These are phyloP conservation scores for Steinernema carpocapsae DNA, from an alignment of 2,888 invertebrate genomes.

Conservation along the genomic window DNA sequence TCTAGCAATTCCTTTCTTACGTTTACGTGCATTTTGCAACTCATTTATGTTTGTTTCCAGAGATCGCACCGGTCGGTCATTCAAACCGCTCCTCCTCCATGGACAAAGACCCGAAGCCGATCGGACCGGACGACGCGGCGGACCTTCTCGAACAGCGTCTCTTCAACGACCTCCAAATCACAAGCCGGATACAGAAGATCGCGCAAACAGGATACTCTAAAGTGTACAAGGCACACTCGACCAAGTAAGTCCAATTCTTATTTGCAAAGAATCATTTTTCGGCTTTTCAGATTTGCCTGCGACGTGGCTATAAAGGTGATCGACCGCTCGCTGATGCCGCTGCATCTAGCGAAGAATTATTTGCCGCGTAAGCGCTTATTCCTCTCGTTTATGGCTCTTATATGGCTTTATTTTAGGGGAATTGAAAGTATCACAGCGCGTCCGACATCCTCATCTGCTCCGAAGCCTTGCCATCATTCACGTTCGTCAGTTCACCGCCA, in stretches of 20 bases:
- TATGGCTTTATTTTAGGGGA: constrained; percentile 3
- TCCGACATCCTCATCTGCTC: constrained; percentile 44
- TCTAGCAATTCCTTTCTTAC: no score
- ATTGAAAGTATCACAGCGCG: constrained; percentile 10
- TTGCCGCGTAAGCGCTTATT: constrained; percentile 2
- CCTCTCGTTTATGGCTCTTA: neutral
- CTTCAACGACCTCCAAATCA: no score
- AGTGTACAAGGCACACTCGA: constrained; percentile 50
- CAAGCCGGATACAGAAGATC: constrained; percentile 31
- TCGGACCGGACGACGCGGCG: no score
- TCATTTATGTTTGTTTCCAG: no score
- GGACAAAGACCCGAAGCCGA: no score
- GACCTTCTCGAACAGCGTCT: no score
- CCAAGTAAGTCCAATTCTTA: constrained; percentile 42
- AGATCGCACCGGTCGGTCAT: no score
- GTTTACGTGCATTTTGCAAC: no score
- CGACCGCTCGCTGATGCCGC: constrained; percentile 53
- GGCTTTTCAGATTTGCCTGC: constrained; percentile 39
- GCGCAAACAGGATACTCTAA: constrained; percentile 52
- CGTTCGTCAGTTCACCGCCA: constrained; percentile 48
- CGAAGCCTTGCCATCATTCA: constrained; percentile 48
- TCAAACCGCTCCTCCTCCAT: no score
- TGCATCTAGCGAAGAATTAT: constrained; percentile 40
- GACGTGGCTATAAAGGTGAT: constrained; percentile 60
- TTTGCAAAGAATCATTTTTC: neutral